Conservation (phyloP, 2,888 invertebrate species). For the Ferrisia virgata region DNA sequence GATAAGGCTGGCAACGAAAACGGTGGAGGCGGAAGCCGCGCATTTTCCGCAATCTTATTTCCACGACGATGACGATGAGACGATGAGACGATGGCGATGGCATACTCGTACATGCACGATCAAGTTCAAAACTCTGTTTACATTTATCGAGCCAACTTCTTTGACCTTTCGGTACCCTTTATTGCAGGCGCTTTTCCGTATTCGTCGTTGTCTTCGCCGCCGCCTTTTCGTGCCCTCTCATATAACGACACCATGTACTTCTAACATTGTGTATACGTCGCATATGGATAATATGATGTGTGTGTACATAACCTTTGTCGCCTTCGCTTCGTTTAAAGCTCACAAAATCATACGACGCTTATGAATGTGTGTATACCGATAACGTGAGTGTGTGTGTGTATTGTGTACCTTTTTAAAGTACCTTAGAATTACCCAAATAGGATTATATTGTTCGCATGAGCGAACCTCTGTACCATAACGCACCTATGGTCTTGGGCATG, state of each 20-base stretch:
- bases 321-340: background rate
- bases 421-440: no score
- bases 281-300: no score
- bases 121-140: conserved; percentile 22
- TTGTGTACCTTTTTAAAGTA: background rate
- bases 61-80: background rate
- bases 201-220: background rate
- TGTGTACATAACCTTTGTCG: conserved; percentile 18
- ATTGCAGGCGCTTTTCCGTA: no score
- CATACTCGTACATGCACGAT: background rate
- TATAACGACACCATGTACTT: background rate
- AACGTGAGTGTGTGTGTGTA: background rate
- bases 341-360: background rate
- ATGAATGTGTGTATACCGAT: background rate
- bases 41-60: background rate
- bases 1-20: no score
- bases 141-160: conserved; percentile 15
- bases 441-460: no score
- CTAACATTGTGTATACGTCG: background rate
- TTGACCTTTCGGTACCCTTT: background rate
- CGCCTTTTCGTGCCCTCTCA: background rate
- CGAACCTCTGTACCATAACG: no score
- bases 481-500: no score
- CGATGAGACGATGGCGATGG: background rate
- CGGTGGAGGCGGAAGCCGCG: conserved; percentile 8